These are phyloP conservation scores for Drosophila nannoptera DNA, from an alignment of 1,140 invertebrate genomes.

Conservation along the genomic window DNA sequence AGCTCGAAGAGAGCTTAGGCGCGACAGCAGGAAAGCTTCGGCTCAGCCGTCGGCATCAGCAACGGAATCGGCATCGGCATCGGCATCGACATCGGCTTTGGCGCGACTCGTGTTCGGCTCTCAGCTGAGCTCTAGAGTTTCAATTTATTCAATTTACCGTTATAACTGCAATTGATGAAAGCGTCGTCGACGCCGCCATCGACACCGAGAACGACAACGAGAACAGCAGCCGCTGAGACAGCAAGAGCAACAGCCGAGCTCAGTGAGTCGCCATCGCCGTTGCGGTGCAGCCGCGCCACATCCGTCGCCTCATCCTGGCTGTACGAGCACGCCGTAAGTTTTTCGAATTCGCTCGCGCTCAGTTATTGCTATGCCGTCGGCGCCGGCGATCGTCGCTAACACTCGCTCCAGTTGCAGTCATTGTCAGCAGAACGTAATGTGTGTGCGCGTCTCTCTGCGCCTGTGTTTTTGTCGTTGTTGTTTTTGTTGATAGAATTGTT, in stretches of 20 bases:
- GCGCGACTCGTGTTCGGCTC: conserved; percentile 11
- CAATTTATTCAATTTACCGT: conserved; percentile 77
- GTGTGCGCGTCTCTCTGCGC: conserved; percentile 30
- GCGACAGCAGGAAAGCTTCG: conserved; percentile 60
- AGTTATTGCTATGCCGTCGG: conserved; percentile 47
- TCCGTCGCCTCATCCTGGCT: conserved; percentile 63
- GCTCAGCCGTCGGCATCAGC: conserved; percentile 10
- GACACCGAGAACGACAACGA: conserved; percentile 1
- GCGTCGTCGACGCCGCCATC: conserved; percentile 19
- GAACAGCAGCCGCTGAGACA: background rate
- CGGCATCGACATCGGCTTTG: conserved; percentile 22
- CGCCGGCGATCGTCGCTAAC: conserved; percentile 22
- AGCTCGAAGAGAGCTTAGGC: conserved; percentile 66
- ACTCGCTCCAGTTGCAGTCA: conserved; percentile 17
- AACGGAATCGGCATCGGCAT: conserved; percentile 20
- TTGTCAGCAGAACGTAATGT: conserved; percentile 49
- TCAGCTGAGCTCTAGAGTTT: conserved; percentile 46
- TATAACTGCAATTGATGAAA: conserved; percentile 67
- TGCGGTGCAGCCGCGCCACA: conserved; percentile 50
- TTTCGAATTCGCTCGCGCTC: conserved; percentile 19
- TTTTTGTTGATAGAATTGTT: conserved; percentile 22
- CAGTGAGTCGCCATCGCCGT: conserved; percentile 29
- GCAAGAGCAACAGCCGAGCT: conserved; percentile 8
- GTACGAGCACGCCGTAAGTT: conserved; percentile 56
- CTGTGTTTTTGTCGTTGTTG: conserved; percentile 16